Evolutionary conservation across 2,797 vertebrate genomes (phyloP).

Genomic region (Petrocephalus sullivani): DNA sequence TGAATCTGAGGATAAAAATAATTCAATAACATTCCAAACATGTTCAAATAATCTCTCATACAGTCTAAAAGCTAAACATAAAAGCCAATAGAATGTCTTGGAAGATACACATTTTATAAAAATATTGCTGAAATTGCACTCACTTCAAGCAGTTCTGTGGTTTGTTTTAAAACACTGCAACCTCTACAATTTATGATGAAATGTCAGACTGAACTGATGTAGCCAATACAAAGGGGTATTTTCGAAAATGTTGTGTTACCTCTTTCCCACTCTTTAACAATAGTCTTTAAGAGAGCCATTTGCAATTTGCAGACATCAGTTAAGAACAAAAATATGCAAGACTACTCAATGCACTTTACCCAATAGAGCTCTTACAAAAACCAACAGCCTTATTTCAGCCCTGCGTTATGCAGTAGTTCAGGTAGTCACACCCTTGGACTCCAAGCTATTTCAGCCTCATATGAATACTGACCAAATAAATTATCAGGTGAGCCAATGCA

Average conservation of each 20-base stretch:
- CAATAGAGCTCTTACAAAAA: not conserved
- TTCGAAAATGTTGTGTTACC: not conserved
- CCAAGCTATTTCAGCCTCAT: not conserved
- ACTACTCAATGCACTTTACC: not conserved
- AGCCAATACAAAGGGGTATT: not conserved
- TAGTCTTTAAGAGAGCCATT: not conserved
- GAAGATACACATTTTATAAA: not conserved
- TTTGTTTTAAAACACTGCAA: constrained; percentile 3
- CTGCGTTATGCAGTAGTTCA: not conserved
- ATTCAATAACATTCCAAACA: not conserved
- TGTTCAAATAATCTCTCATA: not conserved
- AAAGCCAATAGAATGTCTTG: not conserved
- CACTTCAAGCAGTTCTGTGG: not conserved
- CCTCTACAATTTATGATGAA: not conserved
- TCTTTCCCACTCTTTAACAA: not conserved
- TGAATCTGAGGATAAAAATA: not conserved
- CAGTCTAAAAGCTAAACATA: not conserved
- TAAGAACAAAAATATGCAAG: not conserved
- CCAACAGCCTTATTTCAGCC: not conserved
- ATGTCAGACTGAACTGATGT: not conserved
- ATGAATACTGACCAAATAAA: not conserved
- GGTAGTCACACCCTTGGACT: not conserved
- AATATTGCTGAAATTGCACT: not conserved
- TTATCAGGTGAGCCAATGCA: not conserved
- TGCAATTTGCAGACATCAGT: not conserved